A percentile compares a stretch with the other conserved stretches of the same genome.
These are phyloP conservation scores for Coenobita brevimanus DNA, from an alignment of 1,140 invertebrate species.

Conservation along the genomic window DNA sequence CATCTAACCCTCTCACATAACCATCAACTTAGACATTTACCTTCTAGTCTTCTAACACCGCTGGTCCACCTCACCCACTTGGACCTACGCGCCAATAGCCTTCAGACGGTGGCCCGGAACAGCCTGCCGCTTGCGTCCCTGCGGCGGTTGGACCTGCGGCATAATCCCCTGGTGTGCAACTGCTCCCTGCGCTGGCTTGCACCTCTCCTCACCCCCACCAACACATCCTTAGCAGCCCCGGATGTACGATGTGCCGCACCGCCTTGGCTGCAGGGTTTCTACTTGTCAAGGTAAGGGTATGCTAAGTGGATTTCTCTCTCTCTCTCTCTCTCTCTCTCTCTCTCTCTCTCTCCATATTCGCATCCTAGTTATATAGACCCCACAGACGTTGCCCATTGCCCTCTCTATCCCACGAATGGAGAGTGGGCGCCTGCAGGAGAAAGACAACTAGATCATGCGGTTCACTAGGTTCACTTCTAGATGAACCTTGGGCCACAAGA, in stretches of 20 bases:
- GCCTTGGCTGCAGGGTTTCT: slow-evolving; percentile 60
- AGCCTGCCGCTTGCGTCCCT: slow-evolving; percentile 59
- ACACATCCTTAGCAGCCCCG: slow-evolving; percentile 44
- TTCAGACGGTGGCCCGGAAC: slow-evolving; percentile 80
- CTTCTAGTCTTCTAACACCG: slow-evolving; percentile 72
- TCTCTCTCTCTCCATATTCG: too few species aligned
- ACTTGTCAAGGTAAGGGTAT: slow-evolving; percentile 58
- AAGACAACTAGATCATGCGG: too few species aligned
- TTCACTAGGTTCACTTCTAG: too few species aligned
- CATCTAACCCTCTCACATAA: slow-evolving; percentile 86
- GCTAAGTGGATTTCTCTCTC: too few species aligned
- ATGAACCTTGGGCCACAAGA: too few species aligned
- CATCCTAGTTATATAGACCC: too few species aligned
- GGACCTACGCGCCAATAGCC: slow-evolving; percentile 84
- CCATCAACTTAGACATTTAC: slow-evolving; percentile 80
- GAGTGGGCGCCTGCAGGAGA: too few species aligned
- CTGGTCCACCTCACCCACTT: slow-evolving; percentile 80
- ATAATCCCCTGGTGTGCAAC: slow-evolving; percentile 90
- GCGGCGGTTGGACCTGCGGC: slow-evolving; percentile 77
- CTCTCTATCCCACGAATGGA: too few species aligned
- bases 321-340: too few species aligned
- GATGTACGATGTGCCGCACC: slow-evolving; percentile 64
- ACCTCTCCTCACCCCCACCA: slow-evolving; percentile 31
- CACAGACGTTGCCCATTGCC: too few species aligned
- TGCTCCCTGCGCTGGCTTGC: slow-evolving; percentile 87